These are phyloP conservation scores for Papilio protenor DNA, from an alignment of 2,888 invertebrate species.

Conservation along the genomic window DNA sequence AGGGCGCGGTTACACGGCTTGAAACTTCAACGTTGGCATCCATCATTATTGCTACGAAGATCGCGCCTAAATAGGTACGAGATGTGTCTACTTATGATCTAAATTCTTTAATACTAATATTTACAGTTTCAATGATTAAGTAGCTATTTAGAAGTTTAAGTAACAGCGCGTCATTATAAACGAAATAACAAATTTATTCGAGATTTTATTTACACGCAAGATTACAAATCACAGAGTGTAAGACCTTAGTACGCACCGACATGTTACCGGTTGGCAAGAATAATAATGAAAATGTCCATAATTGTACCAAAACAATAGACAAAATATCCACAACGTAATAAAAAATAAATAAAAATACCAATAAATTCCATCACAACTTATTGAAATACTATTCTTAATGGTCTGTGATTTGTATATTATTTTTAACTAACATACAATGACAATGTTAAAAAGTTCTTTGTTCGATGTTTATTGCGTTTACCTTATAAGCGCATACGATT, in stretches of 20 bases:
- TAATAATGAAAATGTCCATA: conserved; percentile 41
- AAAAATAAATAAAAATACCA: conserved; percentile 45
- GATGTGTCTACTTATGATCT: conserved; percentile 78
- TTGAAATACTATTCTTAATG: conserved; percentile 17
- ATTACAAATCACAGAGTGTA: conserved; percentile 81
- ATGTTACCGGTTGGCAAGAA: conserved; percentile 66
- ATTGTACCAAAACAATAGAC: conserved; percentile 9
- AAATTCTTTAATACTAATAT: conserved; percentile 74
- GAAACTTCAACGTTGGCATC: conserved; percentile 78
- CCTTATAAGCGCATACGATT: conserved; percentile 17
- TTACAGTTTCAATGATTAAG: conserved; percentile 77
- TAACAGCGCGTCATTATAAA: conserved; percentile 73
- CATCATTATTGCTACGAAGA: conserved; percentile 80
- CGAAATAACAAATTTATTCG: conserved; percentile 82
- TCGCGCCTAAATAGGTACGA: conserved; percentile 78
- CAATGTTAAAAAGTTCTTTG: conserved; percentile 36
- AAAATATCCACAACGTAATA: conserved; percentile 32
- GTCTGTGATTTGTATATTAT: conserved; percentile 51
- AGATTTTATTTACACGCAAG: conserved; percentile 80
- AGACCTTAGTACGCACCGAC: conserved; percentile 48
- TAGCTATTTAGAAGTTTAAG: conserved; percentile 64
- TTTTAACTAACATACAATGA: conserved; percentile 45
- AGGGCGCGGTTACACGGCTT: conserved; percentile 69
- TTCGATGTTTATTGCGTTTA: conserved; percentile 39
- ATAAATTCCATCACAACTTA: conserved; percentile 31